Base-by-base conservation (phyloP, 2,888 invertebrate species). In the Nomada goodeniana region DNA sequence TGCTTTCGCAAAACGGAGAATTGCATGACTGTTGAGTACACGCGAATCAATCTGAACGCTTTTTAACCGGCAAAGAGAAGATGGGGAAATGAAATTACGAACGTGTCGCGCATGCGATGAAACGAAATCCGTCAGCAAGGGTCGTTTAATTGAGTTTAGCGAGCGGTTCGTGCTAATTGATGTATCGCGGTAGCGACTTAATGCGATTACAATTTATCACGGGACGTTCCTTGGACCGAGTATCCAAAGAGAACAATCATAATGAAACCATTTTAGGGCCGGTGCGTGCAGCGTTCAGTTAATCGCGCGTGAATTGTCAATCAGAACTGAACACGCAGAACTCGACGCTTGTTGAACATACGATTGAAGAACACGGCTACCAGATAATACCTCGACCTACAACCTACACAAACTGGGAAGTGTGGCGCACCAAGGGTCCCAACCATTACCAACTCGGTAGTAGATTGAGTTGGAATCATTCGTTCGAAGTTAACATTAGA, bases 141-240 rank as follows among this genome's bases (percentile, higher is more conserved):
- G 47, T 47, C n/a, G 60, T 73, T 74, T 73, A 69, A 81, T 79
- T 23, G 64, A 81, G 60, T 79, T 78, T 73, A 79, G 23, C 67
- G 42, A 23, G 63, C 15, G 26, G 26, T 50, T 23, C 63, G 68
- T 44, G 72, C 71, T 82, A 82, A 82, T 82, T 82, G 59, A 15
- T 36, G 68, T 59, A 53, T 52, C 69, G 76, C 52, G 63, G 63
- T 57, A 63, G 26, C 44, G 26, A 61, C 42, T 61, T 75, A 76
- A 76, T 83, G 53, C 13, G 72, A 82, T 82, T 65, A 72, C 50
- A 36, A 72, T 44, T 63, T 47, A 64, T 72, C 63, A 76, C 63
- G 63, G 63, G 69, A 72, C 44, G 26, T 52, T 60, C 20, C 53
- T 47, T 5, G 42, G 20, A 18, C 4, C 9, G 3, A 55, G 53